phyloP scores from a whole-genome alignment of 2,113 vertebrate species.

The Nannospalax galili region DNA sequence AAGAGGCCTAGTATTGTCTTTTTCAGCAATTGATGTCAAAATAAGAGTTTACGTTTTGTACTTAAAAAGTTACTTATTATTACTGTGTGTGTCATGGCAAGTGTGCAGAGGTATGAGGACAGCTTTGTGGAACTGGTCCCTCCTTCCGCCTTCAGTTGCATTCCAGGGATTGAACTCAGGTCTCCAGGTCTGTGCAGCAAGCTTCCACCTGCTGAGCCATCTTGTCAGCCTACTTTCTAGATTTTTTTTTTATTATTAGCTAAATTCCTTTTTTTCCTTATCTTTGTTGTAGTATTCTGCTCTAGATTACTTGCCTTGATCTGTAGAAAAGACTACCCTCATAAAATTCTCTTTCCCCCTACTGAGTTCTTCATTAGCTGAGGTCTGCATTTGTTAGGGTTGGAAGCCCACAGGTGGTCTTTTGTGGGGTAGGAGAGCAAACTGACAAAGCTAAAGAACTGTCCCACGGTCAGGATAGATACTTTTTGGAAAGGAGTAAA shows the following conservation, averaged over 20 bases:
- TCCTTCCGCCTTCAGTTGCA: neutral
- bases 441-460: neutral
- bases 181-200: neutral
- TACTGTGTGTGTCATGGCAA: neutral
- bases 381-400: constrained; percentile 16
- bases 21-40: neutral
- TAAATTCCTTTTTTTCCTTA: neutral
- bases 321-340: neutral
- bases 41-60: neutral
- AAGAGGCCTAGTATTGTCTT: neutral
- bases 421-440: constrained; percentile 7
- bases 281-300: neutral
- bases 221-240: neutral
- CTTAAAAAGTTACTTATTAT: neutral
- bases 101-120: neutral
- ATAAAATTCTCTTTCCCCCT: neutral
- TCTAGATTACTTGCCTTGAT: neutral
- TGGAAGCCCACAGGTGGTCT: neutral
- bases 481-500: constrained; percentile 69
- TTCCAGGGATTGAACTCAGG: neutral
- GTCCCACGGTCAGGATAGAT: constrained; percentile 69
- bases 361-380: neutral
- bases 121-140: neutral
- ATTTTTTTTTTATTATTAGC: neutral
- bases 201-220: neutral